Evolutionary conservation across 2,888 invertebrate genomes (phyloP).

Genomic region (Pterostichus niger): DNA sequence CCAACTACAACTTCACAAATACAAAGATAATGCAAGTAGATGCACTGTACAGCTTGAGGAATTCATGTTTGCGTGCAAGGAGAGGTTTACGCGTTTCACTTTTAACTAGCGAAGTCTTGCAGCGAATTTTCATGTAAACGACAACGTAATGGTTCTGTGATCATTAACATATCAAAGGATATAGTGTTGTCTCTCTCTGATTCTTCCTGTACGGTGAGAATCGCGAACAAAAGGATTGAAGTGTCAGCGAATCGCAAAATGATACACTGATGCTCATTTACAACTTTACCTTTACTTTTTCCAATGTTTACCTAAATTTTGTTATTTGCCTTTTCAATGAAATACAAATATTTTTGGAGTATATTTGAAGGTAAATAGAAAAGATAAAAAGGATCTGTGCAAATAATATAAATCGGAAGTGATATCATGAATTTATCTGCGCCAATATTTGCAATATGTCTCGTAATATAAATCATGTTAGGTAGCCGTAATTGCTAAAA

Average conservation of each 20-base stretch:
- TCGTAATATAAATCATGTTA: too few relatives aligned
- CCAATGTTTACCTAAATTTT: too few relatives aligned
- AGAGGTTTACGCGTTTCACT: conserved; percentile 24
- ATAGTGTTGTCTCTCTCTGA: conserved; percentile 15
- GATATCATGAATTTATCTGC: too few relatives aligned
- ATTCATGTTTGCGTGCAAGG: background rate
- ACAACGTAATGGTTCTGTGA: conserved; percentile 22
- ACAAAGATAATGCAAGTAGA: conserved; percentile 2
- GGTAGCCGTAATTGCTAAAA: too few relatives aligned
- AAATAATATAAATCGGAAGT: too few relatives aligned
- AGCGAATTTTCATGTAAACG: conserved; percentile 38
- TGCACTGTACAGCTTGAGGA: background rate
- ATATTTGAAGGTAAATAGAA: too few relatives aligned
- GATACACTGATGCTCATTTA: too few relatives aligned
- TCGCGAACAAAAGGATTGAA: conserved; percentile 6
- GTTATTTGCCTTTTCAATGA: too few relatives aligned
- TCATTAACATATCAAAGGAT: conserved; percentile 48
- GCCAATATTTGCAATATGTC: too few relatives aligned
- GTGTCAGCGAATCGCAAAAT: background rate
- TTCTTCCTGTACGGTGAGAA: conserved; percentile 34
- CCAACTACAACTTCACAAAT: background rate
- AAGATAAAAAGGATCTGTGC: too few relatives aligned
- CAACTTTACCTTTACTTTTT: too few relatives aligned
- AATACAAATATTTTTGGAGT: too few relatives aligned
- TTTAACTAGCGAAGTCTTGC: conserved; percentile 19